Evolutionary conservation across 2,113 vertebrate genomes (phyloP), one percentile per base, ranked within the genome.

Genomic region (Sarotherodon lohbergeri): DNA sequence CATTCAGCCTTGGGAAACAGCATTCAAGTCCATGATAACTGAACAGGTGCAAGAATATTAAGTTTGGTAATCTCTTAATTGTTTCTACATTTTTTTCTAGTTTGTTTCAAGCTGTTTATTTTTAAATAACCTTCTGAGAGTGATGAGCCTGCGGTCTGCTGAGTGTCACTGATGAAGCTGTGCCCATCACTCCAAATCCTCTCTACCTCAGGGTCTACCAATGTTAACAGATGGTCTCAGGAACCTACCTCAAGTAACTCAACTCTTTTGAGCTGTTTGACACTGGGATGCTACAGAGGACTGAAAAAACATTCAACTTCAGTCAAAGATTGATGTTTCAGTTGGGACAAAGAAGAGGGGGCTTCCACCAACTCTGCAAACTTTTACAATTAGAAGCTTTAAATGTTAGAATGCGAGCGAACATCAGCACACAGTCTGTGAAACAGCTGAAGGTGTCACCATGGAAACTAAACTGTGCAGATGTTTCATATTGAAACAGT

Each of bases 371-470:
- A 39, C 22, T 66, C 61, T 22, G 32, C 61, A 39, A 7, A 66
- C 34, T n/a, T 66, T 66, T 7, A 39, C 9, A 66, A 39, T 39
- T n/a, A 36, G 17, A 66, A 66, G 17, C 61, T 0, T 66, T 13
- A 36, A 36, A 39, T n/a, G 61, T 66, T 66, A 39, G 61, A 11
- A 66, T 39, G 61, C 1, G 6, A 39, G 6, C 0, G 2, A 66
- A 66, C 34, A 1, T 66, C 61, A 39, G 61, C 10, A 12, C 32
- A 0, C 61, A 2, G 10, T n/a, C 61, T 3, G 32, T 63, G 17
- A 66, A 66, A 66, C 17, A 0, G 59, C 59, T 0, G 16, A 3
- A 39, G 16, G 32, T 3, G 1, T 66, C 34, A 3, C 61, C 32
- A 39, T 3, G 61, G 61, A 66, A 66, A 36, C 61, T 0, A n/a